phyloP scores from a whole-genome alignment of 2,113 vertebrate species.

The Perognathus longimembris region DNA sequence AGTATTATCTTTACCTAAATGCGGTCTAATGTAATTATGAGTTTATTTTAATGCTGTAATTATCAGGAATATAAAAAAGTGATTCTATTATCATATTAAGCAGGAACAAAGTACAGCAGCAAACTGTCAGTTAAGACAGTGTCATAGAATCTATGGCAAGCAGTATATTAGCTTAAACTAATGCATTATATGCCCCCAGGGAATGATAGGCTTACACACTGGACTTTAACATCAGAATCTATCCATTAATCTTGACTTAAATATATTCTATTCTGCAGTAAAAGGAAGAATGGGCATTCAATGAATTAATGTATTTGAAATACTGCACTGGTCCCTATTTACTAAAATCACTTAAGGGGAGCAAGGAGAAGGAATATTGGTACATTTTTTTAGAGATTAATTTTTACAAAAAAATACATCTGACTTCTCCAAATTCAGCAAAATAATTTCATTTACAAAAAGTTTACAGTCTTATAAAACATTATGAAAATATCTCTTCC shows the following conservation, averaged over 20 bases:
- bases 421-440: slow-evolving; percentile 54
- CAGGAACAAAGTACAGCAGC: slow-evolving; percentile 90
- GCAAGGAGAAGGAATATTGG: slow-evolving; percentile 69
- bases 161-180: slow-evolving; percentile 90
- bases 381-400: slow-evolving; percentile 71
- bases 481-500: slow-evolving; percentile 39
- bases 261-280: slow-evolving; percentile 90
- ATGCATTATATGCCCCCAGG: slow-evolving; percentile 92
- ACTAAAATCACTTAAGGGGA: slow-evolving; percentile 80
- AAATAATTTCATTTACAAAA: slow-evolving; percentile 12
- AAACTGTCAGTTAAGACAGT: slow-evolving; percentile 89
- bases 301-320: slow-evolving; percentile 89
- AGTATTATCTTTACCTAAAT: slow-evolving; percentile 92
- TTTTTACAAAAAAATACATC: slow-evolving; percentile 65
- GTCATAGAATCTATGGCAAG: slow-evolving; percentile 89
- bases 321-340: slow-evolving; percentile 82
- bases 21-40: slow-evolving; percentile 95
- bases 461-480: slow-evolving; percentile 21
- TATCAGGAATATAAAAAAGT: slow-evolving; percentile 93
- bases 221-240: slow-evolving; percentile 90
- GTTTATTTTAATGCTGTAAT: slow-evolving; percentile 96
- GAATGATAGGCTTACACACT: slow-evolving; percentile 88
- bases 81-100: slow-evolving; percentile 95
- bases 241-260: slow-evolving; percentile 96
- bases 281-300: slow-evolving; percentile 89